Evolutionary conservation across 30 jellyfish, hydroid and myxozoan genomes (phyloP), one percentile per base, ranked within the genome.

Genomic region (Hydractinia echinata): DNA sequence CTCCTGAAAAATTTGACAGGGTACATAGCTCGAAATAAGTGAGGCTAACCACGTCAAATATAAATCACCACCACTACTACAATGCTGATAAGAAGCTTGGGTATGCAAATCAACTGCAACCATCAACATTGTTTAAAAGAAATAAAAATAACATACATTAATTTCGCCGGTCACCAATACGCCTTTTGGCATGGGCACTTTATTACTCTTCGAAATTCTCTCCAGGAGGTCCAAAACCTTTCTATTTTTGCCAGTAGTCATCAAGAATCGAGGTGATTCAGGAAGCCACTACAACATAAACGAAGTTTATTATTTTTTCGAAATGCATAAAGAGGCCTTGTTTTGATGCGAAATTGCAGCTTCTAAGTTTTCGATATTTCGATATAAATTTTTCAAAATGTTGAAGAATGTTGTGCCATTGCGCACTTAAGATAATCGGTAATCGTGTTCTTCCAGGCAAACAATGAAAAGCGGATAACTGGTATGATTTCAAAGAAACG

Each of bases 231-330:
- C 60, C 54, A 92, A 20, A 5, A 89, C 96, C 49, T 92, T 93
- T 14, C 55, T 76, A 48, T 69, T 61, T 56, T 81, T 73, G 19
- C 95, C 95, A 48, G 88, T 73, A 7, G 92, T 76, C 14, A 84
- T 51, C 13, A 92, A 77, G 73, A 87, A 92, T 50, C 98, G 79
- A 30, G 98, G 98, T 1, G 98, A 92, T 79, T 92, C 98, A 8
- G 98, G 98, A 55, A 92, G 39, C 96, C 95, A 92, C 98, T 92
- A 39, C 4, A 78, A 92, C n/a, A 51, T 15, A 55, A 79, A 61
- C 16, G 53, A 54, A 56, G 66, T 30, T 30, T 30, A 30, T 30
- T 30, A 30, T 30, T 30, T 11, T 11, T 18, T 11, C 2, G 15
- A 58, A 58, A 11, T 58, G 19, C 15, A 58, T 58, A 11, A 58